phyloP scores from a whole-genome alignment of 2,113 vertebrate species.

The Dicaeum eximium region DNA sequence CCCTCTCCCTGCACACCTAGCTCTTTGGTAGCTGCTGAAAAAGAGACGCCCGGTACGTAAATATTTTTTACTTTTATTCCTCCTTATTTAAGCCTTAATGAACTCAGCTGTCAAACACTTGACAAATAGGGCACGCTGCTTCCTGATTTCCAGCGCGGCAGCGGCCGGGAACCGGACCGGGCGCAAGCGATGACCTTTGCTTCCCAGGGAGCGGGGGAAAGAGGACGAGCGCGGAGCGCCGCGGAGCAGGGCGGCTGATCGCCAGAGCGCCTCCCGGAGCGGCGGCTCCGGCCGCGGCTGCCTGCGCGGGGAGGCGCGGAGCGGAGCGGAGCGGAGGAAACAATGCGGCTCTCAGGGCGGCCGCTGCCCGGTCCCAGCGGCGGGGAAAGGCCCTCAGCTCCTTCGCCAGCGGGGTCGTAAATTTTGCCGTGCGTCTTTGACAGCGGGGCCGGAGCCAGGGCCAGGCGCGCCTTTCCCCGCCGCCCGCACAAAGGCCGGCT shows the following conservation, averaged over 20 bases:
- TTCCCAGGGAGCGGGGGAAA: slow-evolving; percentile 63
- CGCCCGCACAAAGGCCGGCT: neutral
- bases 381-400: slow-evolving; percentile 75
- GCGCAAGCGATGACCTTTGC: slow-evolving; percentile 78
- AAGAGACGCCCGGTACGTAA: slow-evolving; percentile 92
- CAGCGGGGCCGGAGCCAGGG: slow-evolving; percentile 27
- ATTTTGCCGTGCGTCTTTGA: slow-evolving; percentile 72
- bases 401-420: slow-evolving; percentile 73
- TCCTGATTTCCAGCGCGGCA: slow-evolving; percentile 80
- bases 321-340: slow-evolving; percentile 40
- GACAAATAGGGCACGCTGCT: slow-evolving; percentile 91
- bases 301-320: neutral
- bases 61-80: slow-evolving; percentile 88
- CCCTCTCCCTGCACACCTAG: slow-evolving; percentile 82
- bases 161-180: slow-evolving; percentile 78
- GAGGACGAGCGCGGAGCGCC: neutral
- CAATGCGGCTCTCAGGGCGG: slow-evolving; percentile 76
- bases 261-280: neutral
- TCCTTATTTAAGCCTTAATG: slow-evolving; percentile 86
- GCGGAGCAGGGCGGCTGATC: neutral
- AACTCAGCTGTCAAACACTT: slow-evolving; percentile 92
- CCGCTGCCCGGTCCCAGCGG: slow-evolving; percentile 70
- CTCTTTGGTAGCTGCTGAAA: slow-evolving; percentile 82
- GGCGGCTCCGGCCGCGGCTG: neutral
- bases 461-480: neutral